Conservation (phyloP, 2,113 vertebrate genomes). For the Saccopteryx bilineata region DNA sequence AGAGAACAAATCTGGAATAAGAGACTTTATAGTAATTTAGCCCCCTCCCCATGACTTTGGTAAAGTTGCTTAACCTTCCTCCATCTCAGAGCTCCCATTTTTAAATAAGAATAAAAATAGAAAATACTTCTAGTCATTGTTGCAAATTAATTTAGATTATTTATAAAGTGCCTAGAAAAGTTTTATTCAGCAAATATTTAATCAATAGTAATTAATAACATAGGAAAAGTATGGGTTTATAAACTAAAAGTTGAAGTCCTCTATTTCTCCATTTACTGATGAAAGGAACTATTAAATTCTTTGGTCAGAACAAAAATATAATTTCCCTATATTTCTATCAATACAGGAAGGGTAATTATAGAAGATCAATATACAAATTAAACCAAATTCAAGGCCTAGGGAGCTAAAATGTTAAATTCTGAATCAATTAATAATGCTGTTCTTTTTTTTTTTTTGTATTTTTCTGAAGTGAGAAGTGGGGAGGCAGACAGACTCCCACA, state of each 20-base stretch:
- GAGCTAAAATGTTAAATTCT: constrained; percentile 7
- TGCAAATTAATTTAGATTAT: constrained; percentile 17
- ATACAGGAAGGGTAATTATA: background rate
- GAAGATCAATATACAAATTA: background rate
- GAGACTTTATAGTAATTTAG: background rate
- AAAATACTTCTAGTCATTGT: background rate
- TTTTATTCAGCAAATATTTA: background rate
- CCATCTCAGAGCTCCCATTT: background rate
- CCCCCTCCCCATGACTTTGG: background rate
- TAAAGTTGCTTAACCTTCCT: constrained; percentile 18
- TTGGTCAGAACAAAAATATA: constrained; percentile 8
- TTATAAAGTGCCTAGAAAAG: constrained; percentile 24
- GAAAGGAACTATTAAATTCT: background rate
- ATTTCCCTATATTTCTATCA: background rate
- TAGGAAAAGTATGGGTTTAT: background rate
- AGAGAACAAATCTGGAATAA: background rate
- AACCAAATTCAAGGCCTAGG: background rate
- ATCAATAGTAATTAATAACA: background rate
- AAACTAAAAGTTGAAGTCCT: background rate
- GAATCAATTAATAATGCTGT: background rate
- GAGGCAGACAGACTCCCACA: too few species aligned
- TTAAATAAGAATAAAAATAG: background rate
- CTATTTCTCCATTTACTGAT: background rate
- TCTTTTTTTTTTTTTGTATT: background rate
- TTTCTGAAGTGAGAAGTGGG: too few species aligned